Base-by-base conservation (phyloP, 2,888 invertebrate genomes). In the Eilema caniola region DNA sequence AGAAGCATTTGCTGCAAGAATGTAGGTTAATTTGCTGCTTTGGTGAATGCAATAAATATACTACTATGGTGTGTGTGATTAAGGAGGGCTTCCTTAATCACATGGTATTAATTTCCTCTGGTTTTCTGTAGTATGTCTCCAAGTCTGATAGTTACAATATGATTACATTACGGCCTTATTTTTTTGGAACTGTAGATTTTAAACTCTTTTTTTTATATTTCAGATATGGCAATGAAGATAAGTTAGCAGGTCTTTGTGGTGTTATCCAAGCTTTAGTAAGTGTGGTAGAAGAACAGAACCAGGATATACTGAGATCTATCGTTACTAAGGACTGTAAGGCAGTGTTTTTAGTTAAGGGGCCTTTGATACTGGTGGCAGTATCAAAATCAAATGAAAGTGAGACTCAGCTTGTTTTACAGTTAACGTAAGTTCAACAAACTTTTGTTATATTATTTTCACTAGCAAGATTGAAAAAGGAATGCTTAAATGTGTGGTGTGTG, bases 211-310 rank as follows among this genome's bases (percentile, higher is more conserved):
- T 28, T 33, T 8, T 7, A 23, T 12, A 14, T 90, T 92, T 72
- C 88, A 98, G 98, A 85, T 97, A 98, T 92, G 99, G 99, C 8
- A 98, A 97, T 90, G 99, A 99, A 95, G 99, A 99, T 88, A 98
- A 98, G 90, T 93, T 99, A 84, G 99, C 98, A 11, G 98, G 99
- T 23, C 93, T 99, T 23, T 99, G 99, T 95, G 99, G 99, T 23
- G 98, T 99, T 0, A 98, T 99, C 95, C 98, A 99, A 92, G 99
- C 99, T 0, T 91, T 99, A 77, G 98, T 98, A 3, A 98, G 98
- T 78, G 98, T 98, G 81, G 98, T 99, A 0, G 98, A 98, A 88
- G 97, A 97, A 77, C 97, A 97, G 76, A 97, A 97, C 86, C 96
- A 96, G 78, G 99, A 99, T 93, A 97, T 97, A 77, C 97, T 99